Evolutionary conservation across 2,797 vertebrate species (phyloP).

Genomic region (Myotis findleyi): DNA sequence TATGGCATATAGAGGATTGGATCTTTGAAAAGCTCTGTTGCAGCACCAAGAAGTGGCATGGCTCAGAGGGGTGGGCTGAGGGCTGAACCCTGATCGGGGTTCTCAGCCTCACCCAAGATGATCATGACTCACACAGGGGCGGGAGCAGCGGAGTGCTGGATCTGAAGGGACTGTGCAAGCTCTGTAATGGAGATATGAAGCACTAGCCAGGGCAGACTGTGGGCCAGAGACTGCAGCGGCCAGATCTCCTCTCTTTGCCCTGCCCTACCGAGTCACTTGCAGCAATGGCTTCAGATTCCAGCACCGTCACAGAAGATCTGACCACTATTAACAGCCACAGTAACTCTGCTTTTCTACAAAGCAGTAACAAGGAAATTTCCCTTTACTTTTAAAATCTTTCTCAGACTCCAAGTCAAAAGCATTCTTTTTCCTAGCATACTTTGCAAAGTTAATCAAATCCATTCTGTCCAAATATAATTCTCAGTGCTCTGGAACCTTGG

Average conservation of each 20-base stretch:
- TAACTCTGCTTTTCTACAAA: constrained; percentile 3
- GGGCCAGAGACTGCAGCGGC: too few relatives aligned
- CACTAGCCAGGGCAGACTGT: background rate
- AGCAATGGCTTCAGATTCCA: background rate
- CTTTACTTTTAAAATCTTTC: constrained; percentile 37
- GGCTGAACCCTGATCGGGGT: background rate
- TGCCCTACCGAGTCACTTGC: background rate
- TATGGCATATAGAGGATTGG: background rate
- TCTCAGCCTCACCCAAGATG: background rate
- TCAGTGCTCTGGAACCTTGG: background rate
- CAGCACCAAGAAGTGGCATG: background rate
- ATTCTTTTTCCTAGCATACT: background rate
- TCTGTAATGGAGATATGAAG: background rate
- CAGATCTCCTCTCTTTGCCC: background rate
- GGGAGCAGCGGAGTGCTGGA: background rate
- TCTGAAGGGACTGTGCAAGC: background rate
- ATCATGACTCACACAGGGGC: too few relatives aligned
- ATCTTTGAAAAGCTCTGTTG: background rate
- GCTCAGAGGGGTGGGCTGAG: background rate
- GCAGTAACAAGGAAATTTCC: background rate
- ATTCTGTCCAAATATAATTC: background rate
- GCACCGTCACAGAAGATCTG: background rate
- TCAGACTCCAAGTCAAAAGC: background rate
- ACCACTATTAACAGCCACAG: background rate
- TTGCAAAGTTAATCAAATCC: background rate